Evolutionary conservation across 1,140 invertebrate genomes (phyloP).

Genomic region (Hestina assimilis): DNA sequence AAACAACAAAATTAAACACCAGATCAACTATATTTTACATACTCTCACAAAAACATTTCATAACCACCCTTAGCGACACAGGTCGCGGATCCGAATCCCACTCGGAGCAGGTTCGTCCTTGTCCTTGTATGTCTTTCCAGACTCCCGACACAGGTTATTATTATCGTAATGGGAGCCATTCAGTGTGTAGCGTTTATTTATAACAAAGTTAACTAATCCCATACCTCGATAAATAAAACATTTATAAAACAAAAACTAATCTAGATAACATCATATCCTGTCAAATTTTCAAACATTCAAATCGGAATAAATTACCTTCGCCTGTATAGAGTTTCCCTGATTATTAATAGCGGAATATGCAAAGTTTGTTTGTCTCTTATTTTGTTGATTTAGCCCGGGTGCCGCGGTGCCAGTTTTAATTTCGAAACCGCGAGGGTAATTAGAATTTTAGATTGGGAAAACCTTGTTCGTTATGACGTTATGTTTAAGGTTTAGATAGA

Average conservation of each 20-base stretch:
- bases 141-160: no score
- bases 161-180: no score
- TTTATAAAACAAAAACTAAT: neutral
- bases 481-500: neutral
- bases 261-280: neutral
- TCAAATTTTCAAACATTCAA: slow-evolving; percentile 29
- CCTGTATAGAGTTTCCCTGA: slow-evolving; percentile 48
- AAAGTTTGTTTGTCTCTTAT: slow-evolving; percentile 70
- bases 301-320: slow-evolving; percentile 59
- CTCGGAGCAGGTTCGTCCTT: no score
- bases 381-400: slow-evolving; percentile 61
- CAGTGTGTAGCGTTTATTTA: no score
- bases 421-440: slow-evolving; percentile 41
- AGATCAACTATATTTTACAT: no score
- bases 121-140: no score
- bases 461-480: slow-evolving; percentile 43
- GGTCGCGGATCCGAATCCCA: no score
- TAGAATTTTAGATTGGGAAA: slow-evolving; percentile 71
- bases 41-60: no score
- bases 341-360: slow-evolving; percentile 72
- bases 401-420: slow-evolving; percentile 46
- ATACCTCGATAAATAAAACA: neutral
- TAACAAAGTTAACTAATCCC: no score
- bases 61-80: no score
- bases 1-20: no score